These are phyloP conservation scores for Brachionus calyciflorus DNA, from an alignment of 1,140 invertebrate genomes.

Conservation along the genomic window DNA sequence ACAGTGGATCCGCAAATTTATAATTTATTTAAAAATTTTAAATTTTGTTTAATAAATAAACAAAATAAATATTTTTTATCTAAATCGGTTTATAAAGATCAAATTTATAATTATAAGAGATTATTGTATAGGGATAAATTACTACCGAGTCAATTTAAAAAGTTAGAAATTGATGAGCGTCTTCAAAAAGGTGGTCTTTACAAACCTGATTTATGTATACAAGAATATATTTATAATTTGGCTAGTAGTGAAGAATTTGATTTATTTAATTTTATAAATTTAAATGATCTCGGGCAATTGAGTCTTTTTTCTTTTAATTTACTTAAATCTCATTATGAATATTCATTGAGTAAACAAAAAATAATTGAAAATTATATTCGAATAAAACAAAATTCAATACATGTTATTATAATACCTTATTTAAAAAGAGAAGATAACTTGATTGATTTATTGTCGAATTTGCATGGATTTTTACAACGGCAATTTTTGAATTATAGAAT, in stretches of 20 bases:
- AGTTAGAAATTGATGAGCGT: background rate
- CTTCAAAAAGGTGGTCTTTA: background rate
- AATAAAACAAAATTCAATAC: background rate
- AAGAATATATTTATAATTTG: conserved; percentile 18
- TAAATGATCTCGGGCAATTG: background rate
- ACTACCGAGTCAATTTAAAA: background rate
- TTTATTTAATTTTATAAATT: background rate
- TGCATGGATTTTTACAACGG: conserved; percentile 80
- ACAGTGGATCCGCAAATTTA: background rate
- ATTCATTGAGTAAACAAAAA: background rate
- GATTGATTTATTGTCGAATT: conserved; percentile 74
- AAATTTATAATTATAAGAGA: background rate
- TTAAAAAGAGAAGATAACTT: conserved; percentile 76
- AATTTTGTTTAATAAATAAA: conserved; percentile 28
- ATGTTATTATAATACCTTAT: conserved; percentile 76
- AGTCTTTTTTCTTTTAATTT: background rate
- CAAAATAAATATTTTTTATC: background rate
- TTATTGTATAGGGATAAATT: background rate
- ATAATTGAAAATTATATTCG: conserved; percentile 26
- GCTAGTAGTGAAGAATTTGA: conserved; percentile 2
- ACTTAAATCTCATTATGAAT: background rate
- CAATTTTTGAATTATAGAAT: conserved; percentile 85
- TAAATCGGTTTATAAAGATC: background rate
- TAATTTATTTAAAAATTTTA: background rate
- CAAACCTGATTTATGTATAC: background rate